Base-by-base conservation (phyloP, 2,797 vertebrate species). In the Orientallactaga sibirica region DNA sequence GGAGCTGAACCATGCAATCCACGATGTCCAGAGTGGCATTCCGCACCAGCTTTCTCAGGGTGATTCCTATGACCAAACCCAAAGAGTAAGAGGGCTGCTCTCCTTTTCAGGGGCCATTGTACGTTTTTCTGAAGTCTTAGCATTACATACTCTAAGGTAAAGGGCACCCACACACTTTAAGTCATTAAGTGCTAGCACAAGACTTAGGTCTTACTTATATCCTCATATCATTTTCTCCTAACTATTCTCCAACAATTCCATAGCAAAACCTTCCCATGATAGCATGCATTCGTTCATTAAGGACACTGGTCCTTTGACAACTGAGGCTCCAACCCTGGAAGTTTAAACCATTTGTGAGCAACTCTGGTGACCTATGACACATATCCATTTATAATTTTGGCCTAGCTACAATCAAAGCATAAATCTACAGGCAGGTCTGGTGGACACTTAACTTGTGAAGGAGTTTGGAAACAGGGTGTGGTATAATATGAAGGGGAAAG, bases 1-100 rank as follows among this genome's bases (percentile, higher is more conserved):
- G 68, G 67, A 99, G 98, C 90, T 99, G 99, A 37, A 98, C 94
- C 90, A 99, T 97, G 76, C 99, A 99, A 22, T 99, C 99, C 97
- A 99, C 97, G 33, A 99, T 98, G 67, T 99, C 98, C 20, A 98
- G 97, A 0, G 98, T 98, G 67, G 98, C 98, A 4, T 98, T 98
- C 95, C 99, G 98, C 78, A 99, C 98, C 70, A 98, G 97, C 74
- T 98, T 98, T 12, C 99, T 98, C 96, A 99, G 96, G 18, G 98
- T 99, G 80, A 98, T 97, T 41, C 99, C 99, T 99, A 97, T 58
- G 83, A 41, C 27, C 91, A 94, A 95, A 94, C 5, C 52, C 93
- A 94, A 96, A 92, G 15, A 83, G 18, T 94, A 86, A 96, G 64
- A 24, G 94, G 78, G 29, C 75, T 43, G 12, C 67, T 52, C 10